Evolutionary conservation across 2,113 vertebrate genomes (phyloP), one percentile per base, ranked within the genome.

Genomic region (Chaetura pelagica): DNA sequence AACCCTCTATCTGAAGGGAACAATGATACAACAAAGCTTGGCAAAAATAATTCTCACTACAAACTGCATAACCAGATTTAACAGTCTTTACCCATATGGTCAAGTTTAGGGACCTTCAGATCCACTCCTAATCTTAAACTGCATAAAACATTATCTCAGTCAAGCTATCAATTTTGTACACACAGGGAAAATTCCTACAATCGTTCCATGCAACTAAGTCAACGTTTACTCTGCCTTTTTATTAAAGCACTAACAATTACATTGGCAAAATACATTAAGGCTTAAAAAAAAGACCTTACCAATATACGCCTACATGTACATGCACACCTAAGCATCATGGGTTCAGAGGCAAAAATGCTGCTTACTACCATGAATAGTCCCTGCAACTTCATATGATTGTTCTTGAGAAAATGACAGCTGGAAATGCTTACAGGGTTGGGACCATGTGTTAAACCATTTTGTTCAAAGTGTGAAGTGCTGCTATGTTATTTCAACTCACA

Each of bases 401-500:
- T 84, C 90, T 74, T 91, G 87, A 90, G 90, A 94, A 34, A 23
- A 4, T 51, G 69, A 77, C 87, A 91, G 78, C 75, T 95, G 95
- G 87, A 93, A 91, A 62, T 7, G 48, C 48, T 38, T 46, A 35
- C 74, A 91, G 89, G 79, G 68, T 2, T 90, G 82, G 82, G 75
- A 83, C 32, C 74, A 62, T 67, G 72, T 83, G 89, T 21, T 51
- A 89, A 95, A 76, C 15, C 24, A 44, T 52, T 97, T 42, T 73
- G 35, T 15, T 83, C 91, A 85, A 76, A 90, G 66, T 17, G 2
- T 82, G 87, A 93, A 21, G 24, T 19, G 89, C 85, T 8, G 42
- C 35, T 54, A 10, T 64, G 54, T 59, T 85, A 88, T 46, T 91
- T 22, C 0, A 5, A 91, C 87, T 71, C 51, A 1, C 90, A 71